phyloP scores from a whole-genome alignment of 1,140 invertebrate species.

The Drosophila equinoxialis region DNA sequence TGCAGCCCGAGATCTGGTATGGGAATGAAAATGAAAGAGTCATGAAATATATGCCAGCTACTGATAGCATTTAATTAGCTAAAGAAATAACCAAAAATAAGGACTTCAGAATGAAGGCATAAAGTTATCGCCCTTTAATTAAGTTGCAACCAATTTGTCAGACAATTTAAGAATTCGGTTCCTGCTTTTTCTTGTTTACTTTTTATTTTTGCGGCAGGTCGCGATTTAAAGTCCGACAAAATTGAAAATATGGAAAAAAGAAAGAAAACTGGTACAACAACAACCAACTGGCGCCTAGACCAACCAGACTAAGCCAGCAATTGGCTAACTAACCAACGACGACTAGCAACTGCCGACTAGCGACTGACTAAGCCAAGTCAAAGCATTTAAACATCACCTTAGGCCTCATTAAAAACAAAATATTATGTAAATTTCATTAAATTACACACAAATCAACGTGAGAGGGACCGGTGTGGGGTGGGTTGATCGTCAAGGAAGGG shows the following conservation, averaged over 20 bases:
- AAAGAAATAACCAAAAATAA: conserved; percentile 24
- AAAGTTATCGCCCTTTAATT: conserved; percentile 70
- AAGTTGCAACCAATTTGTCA: conserved; percentile 79
- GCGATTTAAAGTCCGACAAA: conserved; percentile 37
- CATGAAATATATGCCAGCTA: conserved; percentile 72
- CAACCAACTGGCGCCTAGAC: conserved; percentile 44
- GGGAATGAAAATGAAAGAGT: background rate
- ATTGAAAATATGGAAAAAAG: conserved; percentile 27
- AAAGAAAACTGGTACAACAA: conserved; percentile 44
- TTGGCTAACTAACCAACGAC: conserved; percentile 32
- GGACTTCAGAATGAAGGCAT: conserved; percentile 23
- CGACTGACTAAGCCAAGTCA: conserved; percentile 73
- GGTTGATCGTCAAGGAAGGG: background rate
- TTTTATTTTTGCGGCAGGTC: conserved; percentile 60
- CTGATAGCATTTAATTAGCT: conserved; percentile 77
- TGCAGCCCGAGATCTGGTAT: background rate
- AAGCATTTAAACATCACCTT: conserved; percentile 82
- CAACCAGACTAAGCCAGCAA: conserved; percentile 42
- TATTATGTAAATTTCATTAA: conserved; percentile 82
- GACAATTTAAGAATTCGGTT: conserved; percentile 63
- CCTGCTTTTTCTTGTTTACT: too few relatives aligned
- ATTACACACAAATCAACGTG: conserved; percentile 80
- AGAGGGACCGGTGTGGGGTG: conserved; percentile 1
- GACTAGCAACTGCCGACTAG: conserved; percentile 32
- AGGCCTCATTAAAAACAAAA: conserved; percentile 82